Base-by-base conservation (phyloP, 2,797 vertebrate species). In the Characodon lateralis region DNA sequence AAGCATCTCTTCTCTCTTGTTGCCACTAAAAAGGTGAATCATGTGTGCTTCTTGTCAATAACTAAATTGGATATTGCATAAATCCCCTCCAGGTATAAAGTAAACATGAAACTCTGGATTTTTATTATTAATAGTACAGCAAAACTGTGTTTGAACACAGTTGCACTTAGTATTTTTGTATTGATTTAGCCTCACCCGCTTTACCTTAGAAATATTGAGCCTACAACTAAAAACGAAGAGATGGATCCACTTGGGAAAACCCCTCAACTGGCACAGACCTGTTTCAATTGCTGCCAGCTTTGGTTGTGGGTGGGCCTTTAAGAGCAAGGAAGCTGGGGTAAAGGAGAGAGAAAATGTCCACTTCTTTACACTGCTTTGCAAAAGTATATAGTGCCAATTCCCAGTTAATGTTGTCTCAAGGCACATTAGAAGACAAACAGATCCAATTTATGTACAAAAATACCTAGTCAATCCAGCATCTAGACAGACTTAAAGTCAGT, bases 121-220 rank as follows among this genome's bases (percentile, higher is more conserved):
- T 83, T 66, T 48, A 26, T 46, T 7, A 48, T 4, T 56, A 22
- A 76, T 59, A 46, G 14, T 43, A 13, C 75, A 79, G 46, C 5
- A 35, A 63, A 76, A 51, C 51, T 6, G n/a, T 65, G 73, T 85
- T 88, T 75, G 82, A 28, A 77, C 72, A 72, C 50, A 85, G 50
- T 69, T 14, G 12, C 31, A 50, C 71, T 79, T 31, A 69, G 56
- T 76, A 81, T 83, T 88, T 83, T 83, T 89, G 72, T 89, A 88
- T 90, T 88, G 90, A 93, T 92, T 91, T 87, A 87, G 77, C 85
- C 87, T 90, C 79, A 84, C 79, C 79, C 81, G 48, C 35, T 77
- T 69, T 78, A 88, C 85, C 81, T 89, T 81, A 68, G 85, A 88
- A 74, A 88, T 89, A 88, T 89, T 89, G 78, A 82, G 74, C 76